Conservation (phyloP, 2,113 vertebrate genomes). For the Damaliscus lunatus region DNA sequence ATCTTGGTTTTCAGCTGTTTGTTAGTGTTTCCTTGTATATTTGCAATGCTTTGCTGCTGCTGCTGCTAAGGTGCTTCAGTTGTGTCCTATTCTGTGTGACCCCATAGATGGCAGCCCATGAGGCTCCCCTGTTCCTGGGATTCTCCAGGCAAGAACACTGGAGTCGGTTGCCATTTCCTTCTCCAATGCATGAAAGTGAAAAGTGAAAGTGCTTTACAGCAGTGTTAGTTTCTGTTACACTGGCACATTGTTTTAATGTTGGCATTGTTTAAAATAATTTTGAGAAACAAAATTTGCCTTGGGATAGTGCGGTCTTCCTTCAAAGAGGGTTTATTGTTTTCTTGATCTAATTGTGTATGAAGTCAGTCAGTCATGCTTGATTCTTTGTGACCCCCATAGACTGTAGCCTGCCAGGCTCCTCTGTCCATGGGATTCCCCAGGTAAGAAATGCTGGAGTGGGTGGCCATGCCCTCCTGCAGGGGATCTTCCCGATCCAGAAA, state of each 20-base stretch:
- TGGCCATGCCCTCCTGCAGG: neutral
- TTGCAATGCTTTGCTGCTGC: neutral
- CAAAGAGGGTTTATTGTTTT: neutral
- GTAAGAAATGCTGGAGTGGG: neutral
- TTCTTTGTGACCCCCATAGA: neutral
- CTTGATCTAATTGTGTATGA: neutral
- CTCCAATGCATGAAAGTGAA: no score
- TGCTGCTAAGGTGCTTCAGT: no score
- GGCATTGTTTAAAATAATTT: neutral
- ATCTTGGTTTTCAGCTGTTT: neutral
- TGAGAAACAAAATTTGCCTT: neutral
- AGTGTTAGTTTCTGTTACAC: neutral
- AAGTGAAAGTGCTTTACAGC: neutral
- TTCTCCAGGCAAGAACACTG: no score
- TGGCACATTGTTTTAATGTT: neutral
- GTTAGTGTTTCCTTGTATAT: neutral
- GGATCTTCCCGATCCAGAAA: neutral
- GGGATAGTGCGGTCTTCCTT: neutral
- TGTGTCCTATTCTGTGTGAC: accelerated
- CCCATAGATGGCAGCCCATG: accelerated
- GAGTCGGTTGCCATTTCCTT: no score
- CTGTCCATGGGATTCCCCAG: neutral
- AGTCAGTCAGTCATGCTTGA: neutral
- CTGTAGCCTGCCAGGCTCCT: neutral
- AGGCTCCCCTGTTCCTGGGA: no score